Conservation (phyloP, 2,888 invertebrate species). For the Calliphora vomitoria region DNA sequence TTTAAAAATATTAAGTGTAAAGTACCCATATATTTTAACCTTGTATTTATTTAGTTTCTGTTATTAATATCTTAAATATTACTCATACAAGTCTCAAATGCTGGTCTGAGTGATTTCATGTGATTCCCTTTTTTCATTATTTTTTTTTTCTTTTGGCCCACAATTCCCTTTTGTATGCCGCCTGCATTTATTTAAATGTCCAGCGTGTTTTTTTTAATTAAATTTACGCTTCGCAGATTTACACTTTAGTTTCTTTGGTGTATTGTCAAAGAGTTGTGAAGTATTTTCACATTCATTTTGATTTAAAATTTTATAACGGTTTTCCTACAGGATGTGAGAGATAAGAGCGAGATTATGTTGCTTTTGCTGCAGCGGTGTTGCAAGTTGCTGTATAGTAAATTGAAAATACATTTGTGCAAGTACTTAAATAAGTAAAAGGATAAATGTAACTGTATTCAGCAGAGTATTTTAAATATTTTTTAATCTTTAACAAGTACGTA, state of each 20-base stretch:
- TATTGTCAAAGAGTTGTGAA: conserved; percentile 34
- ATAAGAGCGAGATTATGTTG: conserved; percentile 46
- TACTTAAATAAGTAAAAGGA: not conserved
- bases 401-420: conserved; percentile 36
- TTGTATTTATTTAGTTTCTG: not conserved
- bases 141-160: not conserved
- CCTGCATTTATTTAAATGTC: conserved; percentile 69
- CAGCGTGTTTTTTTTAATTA: conserved; percentile 70
- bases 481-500: not conserved
- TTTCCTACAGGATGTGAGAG: not conserved
- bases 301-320: conserved; percentile 40
- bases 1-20: no score
- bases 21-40: no score
- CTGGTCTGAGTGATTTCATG: not conserved
- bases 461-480: conserved; percentile 4
- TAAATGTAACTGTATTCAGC: not conserved
- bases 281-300: conserved; percentile 54
- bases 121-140: not conserved
- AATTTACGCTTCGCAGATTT: conserved; percentile 72
- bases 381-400: conserved; percentile 16
- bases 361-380: not conserved
- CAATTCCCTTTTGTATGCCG: conserved; percentile 42
- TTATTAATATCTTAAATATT: not conserved
- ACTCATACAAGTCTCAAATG: conserved; percentile 29
- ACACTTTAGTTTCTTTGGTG: conserved; percentile 69